Base-by-base conservation (phyloP, 2,888 invertebrate species). In the Agriotes lineatus region DNA sequence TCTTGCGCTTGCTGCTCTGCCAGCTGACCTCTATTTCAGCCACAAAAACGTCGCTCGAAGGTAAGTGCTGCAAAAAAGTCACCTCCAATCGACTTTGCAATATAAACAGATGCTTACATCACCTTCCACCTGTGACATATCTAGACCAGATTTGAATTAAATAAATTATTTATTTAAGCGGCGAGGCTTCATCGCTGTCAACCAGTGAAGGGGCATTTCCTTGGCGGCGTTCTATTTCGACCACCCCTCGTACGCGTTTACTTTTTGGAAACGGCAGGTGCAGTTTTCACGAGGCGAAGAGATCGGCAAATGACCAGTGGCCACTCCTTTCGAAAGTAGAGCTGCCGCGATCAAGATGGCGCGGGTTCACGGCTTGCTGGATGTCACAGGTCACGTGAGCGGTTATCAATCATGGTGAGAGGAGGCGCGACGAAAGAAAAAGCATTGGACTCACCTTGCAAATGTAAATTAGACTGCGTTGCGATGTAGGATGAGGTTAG, bases 401-500 rank as follows among this genome's bases (percentile, higher is more conserved):
- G 33, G 19, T 63, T 63, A 63, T 63, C 56, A 63, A 63, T 63
- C 63, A 63, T 50, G 50, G 44, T 44, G 63, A 63, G 56, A 56
- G 63, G 56, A 63, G 56, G 54, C 22, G 42, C 37, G 56, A 16
- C 63, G 39, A 33, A 56, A 56, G 37, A 19, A 37, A 54, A 63
- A 56, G 35, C 20, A 45, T 12, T 12, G 56, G 44, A 63, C 45
- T 56, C 62, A 62, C 62, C 52, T 62, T 52, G 63, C 65, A 58
- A 57, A 65, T 65, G 39, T 65, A 58, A 65, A 65, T 65, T 65
- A 56, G 65, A 58, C 30, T 57, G 58, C 58, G 30, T 56, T 56
- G 42, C 33, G 48, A 58, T 65, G 57, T 65, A 42, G 65, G 58
- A 57, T 39, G 54, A 56, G 44, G 42, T 44, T 50, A 56, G 61